Conservation (phyloP, 2,113 vertebrate genomes). For the Monopterus albus region DNA sequence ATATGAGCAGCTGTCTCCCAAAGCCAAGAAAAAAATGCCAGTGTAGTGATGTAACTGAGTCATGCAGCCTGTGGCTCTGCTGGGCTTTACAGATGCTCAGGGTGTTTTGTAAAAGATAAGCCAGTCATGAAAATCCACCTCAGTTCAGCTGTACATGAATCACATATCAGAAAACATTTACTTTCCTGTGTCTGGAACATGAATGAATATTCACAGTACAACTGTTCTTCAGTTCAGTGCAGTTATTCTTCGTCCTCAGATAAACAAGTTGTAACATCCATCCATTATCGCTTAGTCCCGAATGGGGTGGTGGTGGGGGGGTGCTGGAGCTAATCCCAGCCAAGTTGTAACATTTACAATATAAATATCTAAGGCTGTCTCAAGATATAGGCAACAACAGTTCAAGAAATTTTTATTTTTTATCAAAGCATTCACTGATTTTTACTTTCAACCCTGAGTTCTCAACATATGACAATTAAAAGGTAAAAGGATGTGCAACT, state of each 20-base stretch:
- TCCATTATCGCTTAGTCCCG: no score
- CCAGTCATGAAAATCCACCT: background rate
- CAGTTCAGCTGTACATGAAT: background rate
- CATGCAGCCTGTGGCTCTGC: conserved; percentile 4
- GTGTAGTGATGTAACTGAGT: background rate
- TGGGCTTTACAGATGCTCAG: conserved; percentile 6
- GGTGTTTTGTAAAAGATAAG: no score
- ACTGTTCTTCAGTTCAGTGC: conserved; percentile 38
- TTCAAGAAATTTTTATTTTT: conserved; percentile 50
- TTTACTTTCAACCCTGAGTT: conserved; percentile 79
- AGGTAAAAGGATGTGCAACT: conserved; percentile 46
- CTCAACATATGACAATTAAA: conserved; percentile 38
- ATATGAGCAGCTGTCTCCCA: conserved; percentile 21
- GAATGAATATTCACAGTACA: conserved; percentile 35
- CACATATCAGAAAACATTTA: conserved; percentile 3
- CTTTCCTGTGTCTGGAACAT: conserved; percentile 7
- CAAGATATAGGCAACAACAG: conserved; percentile 45
- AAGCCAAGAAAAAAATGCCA: conserved; percentile 12
- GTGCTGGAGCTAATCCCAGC: no score
- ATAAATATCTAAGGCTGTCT: conserved; percentile 38
- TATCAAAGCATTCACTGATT: conserved; percentile 51
- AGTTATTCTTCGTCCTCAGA: conserved; percentile 9
- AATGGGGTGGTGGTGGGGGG: no score
- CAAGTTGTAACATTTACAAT: conserved; percentile 27
- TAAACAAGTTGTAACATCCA: conserved; percentile 26